Evolutionary conservation across 2,113 vertebrate genomes (phyloP).

Genomic region (Microcebus jonahi): DNA sequence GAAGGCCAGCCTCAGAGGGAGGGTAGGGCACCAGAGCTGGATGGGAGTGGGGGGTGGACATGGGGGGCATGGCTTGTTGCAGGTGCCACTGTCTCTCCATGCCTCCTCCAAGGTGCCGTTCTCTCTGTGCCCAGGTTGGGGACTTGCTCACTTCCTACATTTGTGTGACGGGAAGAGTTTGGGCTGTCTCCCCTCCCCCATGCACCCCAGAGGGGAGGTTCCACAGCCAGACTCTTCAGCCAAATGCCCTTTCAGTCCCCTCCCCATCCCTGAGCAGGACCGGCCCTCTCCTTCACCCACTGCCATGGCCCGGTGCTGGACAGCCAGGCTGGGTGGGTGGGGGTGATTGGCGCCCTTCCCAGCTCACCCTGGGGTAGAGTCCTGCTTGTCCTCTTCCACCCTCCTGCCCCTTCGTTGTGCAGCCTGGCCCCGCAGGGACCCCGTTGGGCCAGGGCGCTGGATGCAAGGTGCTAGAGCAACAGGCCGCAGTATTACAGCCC

Average conservation of each 20-base stretch:
- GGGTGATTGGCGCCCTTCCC: background rate
- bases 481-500: background rate
- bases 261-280: background rate
- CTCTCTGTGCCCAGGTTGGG: background rate
- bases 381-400: background rate
- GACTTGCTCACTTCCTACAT: background rate
- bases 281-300: background rate
- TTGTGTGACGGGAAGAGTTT: slow-evolving; percentile 48
- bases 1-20: background rate
- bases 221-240: slow-evolving; percentile 62
- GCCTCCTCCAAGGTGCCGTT: background rate
- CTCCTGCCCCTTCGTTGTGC: background rate
- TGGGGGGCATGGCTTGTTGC: background rate
- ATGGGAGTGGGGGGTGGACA: background rate
- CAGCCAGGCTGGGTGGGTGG: background rate
- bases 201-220: background rate
- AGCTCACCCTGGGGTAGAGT: background rate
- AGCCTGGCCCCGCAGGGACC: background rate
- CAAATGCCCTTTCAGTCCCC: slow-evolving; percentile 53
- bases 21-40: background rate
- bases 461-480: background rate
- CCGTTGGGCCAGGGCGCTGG: background rate
- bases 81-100: background rate
- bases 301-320: background rate
- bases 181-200: background rate